Evolutionary conservation across 2,888 invertebrate species (phyloP), one percentile per base, ranked within the genome.

Genomic region (Empis stercorea): DNA sequence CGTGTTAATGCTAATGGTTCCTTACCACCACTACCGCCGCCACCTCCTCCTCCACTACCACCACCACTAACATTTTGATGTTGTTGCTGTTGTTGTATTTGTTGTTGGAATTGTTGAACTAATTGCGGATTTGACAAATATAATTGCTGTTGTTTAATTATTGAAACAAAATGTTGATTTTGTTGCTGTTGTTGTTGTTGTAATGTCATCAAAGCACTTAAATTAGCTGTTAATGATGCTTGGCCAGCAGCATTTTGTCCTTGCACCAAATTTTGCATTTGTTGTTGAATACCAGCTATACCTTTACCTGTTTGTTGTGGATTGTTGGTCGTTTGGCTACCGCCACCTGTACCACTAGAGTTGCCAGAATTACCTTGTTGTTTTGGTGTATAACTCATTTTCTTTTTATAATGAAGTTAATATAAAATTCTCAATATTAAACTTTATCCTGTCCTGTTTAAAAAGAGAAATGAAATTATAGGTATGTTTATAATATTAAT

Each of bases 251-350:
- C 52, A 51, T 55, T 59, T 46, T 59, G 60, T 1, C 59, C 58
- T 53, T 60, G 60, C 13, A 60, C 60, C 41, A 61, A 53, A 54
- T 57, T 61, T 49, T 61, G 61, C 62, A 62, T 61, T 56, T 62
- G 62, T 46, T 62, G 62, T 44, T 59, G 59, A 42, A 60, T 59
- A 15, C 58, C 59, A n/a, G 39, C 43, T 20, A 49, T 49, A 13
- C 46, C 46, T 47, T 61, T 60, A 10, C 58, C 58, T 38, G 61
- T 58, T 48, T 60, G 60, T 51, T 59, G 59, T 41, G 54, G 55
- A 43, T 59, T 59, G 43, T 59, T 59, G n/a, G n/a, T n/a, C 3
- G 20, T 27, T 38, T 17, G 17, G 17, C 17, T 38, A 13, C 58
- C 55, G n/a, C 57, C 57, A 52, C 59, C 56, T 17, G 56, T 54